Percentiles rank a stretch among this genome's conserved stretches.
These are phyloP conservation scores for Lycia hirtaria DNA, from an alignment of 2,888 invertebrate genomes.

Conservation along the genomic window DNA sequence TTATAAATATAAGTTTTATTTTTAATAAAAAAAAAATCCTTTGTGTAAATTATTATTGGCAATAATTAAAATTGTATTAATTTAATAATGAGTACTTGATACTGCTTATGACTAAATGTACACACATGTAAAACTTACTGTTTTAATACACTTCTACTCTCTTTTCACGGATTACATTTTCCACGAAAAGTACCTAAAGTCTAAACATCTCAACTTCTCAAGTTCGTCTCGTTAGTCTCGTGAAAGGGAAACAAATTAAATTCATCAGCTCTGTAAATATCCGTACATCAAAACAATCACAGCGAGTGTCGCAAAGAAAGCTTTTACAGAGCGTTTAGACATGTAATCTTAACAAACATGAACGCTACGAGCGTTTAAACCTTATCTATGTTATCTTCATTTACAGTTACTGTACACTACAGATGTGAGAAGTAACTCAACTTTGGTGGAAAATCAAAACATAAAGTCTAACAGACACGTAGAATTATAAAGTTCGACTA, in stretches of 20 bases:
- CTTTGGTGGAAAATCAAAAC: not conserved
- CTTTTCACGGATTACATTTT: not conserved
- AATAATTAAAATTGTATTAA: too few species aligned
- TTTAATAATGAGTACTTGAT: too few species aligned
- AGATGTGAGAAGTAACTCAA: constrained; percentile 9
- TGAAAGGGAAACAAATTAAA: constrained; percentile 4
- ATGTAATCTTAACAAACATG: constrained; percentile 26
- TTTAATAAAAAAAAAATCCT: too few species aligned
- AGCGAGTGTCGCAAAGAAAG: constrained; percentile 17
- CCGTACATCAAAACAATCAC: constrained; percentile 13
- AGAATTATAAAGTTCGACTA: too few species aligned
- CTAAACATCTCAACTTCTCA: constrained; percentile 2
- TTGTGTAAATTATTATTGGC: too few species aligned
- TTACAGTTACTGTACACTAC: constrained; percentile 19
- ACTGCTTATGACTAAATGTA: too few species aligned
- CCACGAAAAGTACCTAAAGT: not conserved
- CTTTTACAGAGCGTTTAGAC: constrained; percentile 28
- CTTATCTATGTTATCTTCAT: constrained; percentile 29
- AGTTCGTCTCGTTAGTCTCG: constrained; percentile 3
- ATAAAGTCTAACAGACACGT: too few species aligned
- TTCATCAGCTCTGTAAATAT: constrained; percentile 7
- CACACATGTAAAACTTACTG: too few species aligned
- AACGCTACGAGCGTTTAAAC: constrained; percentile 26
- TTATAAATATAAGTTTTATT: too few species aligned
- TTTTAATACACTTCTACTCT: not conserved